Evolutionary conservation across 2,888 invertebrate species (phyloP), one percentile per base, ranked within the genome.

Genomic region (Dryobotodes eremita): DNA sequence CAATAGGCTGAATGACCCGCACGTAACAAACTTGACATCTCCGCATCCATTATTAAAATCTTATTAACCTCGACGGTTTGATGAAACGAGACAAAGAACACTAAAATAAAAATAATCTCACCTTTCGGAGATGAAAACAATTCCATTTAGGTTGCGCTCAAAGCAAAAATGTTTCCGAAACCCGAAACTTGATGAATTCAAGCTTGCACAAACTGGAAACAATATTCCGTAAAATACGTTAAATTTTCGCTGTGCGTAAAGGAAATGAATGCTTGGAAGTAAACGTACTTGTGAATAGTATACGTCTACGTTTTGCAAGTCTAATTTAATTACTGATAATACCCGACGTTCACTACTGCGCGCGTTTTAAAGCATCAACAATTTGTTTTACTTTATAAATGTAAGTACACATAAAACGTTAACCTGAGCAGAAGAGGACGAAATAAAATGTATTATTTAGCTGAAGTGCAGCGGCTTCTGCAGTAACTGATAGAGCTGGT

Each of bases 31-130:
- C 87, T 89, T 90, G 91, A 89, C 92, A 91, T 90, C 89, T 89
- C 83, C 86, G 46, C 91, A 92, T 94, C 81, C 89, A 94, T 92
- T 93, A 93, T 94, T 93, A 92, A 93, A 93, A 93, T 92, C 93
- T 93, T 91, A 93, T 94, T 93, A 92, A 90, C 89, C 90, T 86
- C 80, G 78, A 82, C 89, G 84, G 85, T 88, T 88, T 89, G 89
- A 92, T 84, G 89, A 90, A 85, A 77, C 72, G 46, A 87, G 78
- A 85, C 89, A 89, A 88, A 89, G 87, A 87, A 77, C 86, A 86
- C 81, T 80, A 86, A 89, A 91, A 89, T 88, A 57, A 89, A 89
- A 90, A 86, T 84, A 79, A 82, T 85, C 84, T 78, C 75, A 82
- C 76, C 87, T 84, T 89, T 88, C 69, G 77, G 72, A 80, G 73